Percentiles rank a stretch among this genome's conserved stretches.
Conservation (phyloP, 2,113 vertebrate genomes). For the Psilopogon haemacephalus region DNA sequence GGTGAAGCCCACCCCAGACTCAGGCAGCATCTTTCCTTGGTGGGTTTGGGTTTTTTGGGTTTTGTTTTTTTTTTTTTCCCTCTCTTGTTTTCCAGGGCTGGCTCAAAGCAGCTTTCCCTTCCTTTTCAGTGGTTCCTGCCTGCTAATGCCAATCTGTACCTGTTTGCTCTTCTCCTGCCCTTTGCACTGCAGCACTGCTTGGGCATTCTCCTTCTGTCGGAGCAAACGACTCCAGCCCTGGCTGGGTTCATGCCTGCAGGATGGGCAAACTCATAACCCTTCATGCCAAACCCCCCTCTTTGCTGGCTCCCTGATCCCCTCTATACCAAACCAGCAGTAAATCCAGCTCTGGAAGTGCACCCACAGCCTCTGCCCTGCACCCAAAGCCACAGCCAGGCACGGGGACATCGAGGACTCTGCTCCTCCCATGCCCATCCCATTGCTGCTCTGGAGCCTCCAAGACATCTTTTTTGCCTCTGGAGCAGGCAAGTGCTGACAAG, state of each 20-base stretch:
- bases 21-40: not conserved
- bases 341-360: fast-evolving
- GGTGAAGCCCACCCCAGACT: not conserved
- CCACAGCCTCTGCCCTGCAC: not conserved
- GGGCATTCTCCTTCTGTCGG: not conserved
- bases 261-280: not conserved
- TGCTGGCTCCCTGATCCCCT: not conserved
- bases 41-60: too few species aligned
- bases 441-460: fast-evolving
- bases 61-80: too few species aligned
- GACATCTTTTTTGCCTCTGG: not conserved
- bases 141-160: not conserved
- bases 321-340: not conserved
- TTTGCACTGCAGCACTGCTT: not conserved
- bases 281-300: not conserved
- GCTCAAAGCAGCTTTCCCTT: not conserved
- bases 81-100: not conserved
- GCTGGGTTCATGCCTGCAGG: not conserved
- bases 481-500: not conserved
- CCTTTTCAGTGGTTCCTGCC: not conserved
- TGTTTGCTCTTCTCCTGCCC: conserved; percentile 26
- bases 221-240: not conserved
- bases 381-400: fast-evolving
- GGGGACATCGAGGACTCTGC: fast-evolving
- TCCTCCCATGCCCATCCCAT: fast-evolving